These are phyloP conservation scores for Chlamydotis undulata DNA, from an alignment of 2,113 vertebrate genomes.

Conservation along the genomic window DNA sequence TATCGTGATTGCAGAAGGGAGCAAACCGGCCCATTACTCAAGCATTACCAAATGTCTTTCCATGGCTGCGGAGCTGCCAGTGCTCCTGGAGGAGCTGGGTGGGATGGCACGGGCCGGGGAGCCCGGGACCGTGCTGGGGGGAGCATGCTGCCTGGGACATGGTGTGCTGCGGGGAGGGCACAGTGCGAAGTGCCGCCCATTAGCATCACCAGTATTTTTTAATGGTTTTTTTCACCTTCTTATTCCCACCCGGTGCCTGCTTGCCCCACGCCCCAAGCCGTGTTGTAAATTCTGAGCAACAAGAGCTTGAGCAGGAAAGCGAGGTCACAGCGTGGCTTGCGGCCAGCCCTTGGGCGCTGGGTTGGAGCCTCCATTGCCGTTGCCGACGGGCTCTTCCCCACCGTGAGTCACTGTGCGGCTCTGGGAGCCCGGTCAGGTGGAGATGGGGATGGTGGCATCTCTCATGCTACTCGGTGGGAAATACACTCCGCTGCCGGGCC, in stretches of 20 bases:
- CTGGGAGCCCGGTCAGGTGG: too few relatives aligned
- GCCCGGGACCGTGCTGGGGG: background rate
- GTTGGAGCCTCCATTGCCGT: accelerated
- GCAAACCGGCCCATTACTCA: background rate
- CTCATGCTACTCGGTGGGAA: too few relatives aligned
- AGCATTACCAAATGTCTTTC: accelerated
- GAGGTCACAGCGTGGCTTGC: accelerated
- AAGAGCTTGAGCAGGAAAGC: accelerated
- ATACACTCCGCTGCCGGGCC: background rate
- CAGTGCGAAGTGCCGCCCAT: accelerated
- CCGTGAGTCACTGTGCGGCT: accelerated
- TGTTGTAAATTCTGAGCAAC: background rate
- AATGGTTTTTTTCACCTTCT: accelerated
- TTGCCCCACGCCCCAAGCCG: accelerated
- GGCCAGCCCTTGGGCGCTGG: background rate
- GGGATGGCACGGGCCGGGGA: background rate
- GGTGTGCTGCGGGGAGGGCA: background rate
- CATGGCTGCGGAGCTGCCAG: background rate
- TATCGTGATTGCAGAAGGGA: background rate
- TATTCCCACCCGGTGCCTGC: accelerated
- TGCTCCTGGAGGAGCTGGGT: background rate
- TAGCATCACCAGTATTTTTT: accelerated
- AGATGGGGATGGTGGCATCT: too few relatives aligned
- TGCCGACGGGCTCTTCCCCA: accelerated
- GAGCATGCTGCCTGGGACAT: accelerated